Conservation (phyloP, 2,113 vertebrate genomes). For the Syngnathoides biaculeatus region DNA sequence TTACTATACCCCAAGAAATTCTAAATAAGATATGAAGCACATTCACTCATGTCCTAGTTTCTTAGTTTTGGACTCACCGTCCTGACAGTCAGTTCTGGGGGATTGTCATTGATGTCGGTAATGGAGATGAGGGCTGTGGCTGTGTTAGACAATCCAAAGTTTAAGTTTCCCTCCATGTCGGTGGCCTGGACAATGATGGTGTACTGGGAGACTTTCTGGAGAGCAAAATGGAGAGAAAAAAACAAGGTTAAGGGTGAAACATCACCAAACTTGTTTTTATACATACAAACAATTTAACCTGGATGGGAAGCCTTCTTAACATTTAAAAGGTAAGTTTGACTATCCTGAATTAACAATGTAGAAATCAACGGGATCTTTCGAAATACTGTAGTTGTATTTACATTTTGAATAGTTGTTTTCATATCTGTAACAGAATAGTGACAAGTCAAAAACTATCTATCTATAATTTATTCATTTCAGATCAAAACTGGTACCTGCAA, state of each 20-base stretch:
- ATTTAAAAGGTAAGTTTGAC: no score
- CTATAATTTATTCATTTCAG: no score
- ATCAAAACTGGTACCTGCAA: no score
- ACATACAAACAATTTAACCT: neutral
- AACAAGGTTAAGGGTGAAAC: neutral
- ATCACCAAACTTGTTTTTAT: neutral
- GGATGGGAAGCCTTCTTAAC: neutral
- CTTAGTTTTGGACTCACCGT: conserved; percentile 78
- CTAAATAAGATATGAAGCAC: neutral
- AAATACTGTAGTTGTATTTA: no score
- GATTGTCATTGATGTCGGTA: conserved; percentile 95
- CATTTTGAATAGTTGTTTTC: no score
- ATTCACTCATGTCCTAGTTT: neutral
- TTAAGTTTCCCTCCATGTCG: conserved; percentile 95
- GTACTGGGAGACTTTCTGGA: conserved; percentile 95
- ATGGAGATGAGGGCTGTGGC: conserved; percentile 91
- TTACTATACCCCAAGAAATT: neutral
- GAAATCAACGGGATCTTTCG: no score
- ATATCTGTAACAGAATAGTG: no score
- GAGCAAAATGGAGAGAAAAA: conserved; percentile 17
- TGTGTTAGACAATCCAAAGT: conserved; percentile 95
- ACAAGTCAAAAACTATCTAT: no score
- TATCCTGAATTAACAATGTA: no score
- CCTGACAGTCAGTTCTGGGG: conserved; percentile 86
- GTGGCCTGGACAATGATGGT: conserved; percentile 93